Base-by-base conservation (phyloP, 2,113 vertebrate genomes). In the Zosterops japonicus region DNA sequence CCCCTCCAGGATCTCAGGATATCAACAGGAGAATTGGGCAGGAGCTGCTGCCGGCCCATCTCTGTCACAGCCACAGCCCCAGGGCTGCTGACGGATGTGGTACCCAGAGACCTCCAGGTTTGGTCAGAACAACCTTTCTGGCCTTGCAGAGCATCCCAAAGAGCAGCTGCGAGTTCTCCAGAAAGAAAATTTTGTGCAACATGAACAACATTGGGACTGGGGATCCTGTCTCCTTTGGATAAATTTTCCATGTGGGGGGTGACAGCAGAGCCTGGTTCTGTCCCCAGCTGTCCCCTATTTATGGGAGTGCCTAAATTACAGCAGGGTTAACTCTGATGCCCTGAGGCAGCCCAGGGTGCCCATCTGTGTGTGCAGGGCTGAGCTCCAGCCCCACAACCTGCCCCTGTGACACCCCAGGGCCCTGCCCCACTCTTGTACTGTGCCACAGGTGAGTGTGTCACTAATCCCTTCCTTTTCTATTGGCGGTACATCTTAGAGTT, bases 391-490 rank as follows among this genome's bases (percentile, higher is more conserved):
- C 68, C 81, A 28, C 0, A 0, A 2, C 24, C 59, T 20, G 41
- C 29, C 35, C 44, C 55, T 36, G 33, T 24, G 23, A 42, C 50
- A 12, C 7, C 20, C 31, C 67, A 47, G 33, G 31, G 36, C 8
- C 19, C n/a, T 57, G 12, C 25, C 50, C 36, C 0, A 0, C 41
- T 28, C 83, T n/a, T 31, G 29, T 33, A 42, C 28, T 0, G 0
- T 41, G 35, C 28, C 47, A 39, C 5, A 2, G 50, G 15, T 2
- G 2, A 33, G 35, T 3, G 4, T 18, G 14, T n/a, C 12, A 1
- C 24, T 50, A 1, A 56, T 22, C 52, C 47, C 52, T 35, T 17
- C 71, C 44, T 33, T 56, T 63, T 42, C 64, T 39, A 3, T 27
- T 16, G 11, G 11, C 1, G 1, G 27, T 19, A 39, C 14, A 1